A percentile compares a stretch with the other conserved stretches of the same genome.
phyloP scores from a whole-genome alignment of 2,797 vertebrate species.

The Labeo calbasu region DNA sequence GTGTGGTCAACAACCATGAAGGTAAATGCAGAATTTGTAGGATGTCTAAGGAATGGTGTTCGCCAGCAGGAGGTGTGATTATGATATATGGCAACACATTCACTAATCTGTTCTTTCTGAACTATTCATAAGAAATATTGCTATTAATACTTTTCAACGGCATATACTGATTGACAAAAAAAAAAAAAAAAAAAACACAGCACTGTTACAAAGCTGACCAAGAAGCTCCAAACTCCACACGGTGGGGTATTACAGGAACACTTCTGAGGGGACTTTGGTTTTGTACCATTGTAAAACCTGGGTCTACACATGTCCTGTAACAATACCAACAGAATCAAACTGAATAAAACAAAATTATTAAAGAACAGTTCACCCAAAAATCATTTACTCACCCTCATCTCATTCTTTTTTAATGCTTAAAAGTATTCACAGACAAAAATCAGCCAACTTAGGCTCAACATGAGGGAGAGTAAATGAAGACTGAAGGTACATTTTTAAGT shows the following conservation, averaged over 20 bases:
- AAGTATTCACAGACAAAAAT: background rate
- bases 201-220: constrained; percentile 71
- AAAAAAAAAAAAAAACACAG: constrained; percentile 58
- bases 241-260: constrained; percentile 72
- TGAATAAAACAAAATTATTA: constrained; percentile 58
- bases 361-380: constrained; percentile 57
- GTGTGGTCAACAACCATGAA: constrained; percentile 84
- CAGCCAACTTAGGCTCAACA: background rate
- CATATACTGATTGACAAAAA: constrained; percentile 79
- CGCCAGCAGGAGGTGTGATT: constrained; percentile 78
- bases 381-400: background rate
- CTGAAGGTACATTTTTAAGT: background rate
- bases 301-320: constrained; percentile 71
- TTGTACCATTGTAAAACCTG: constrained; percentile 86
- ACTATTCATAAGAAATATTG: constrained; percentile 89
- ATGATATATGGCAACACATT: constrained; percentile 79
- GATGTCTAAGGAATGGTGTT: constrained; percentile 75
- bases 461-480: background rate
- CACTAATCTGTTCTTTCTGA: constrained; percentile 80
- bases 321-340: constrained; percentile 63
- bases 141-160: constrained; percentile 91
- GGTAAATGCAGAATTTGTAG: constrained; percentile 76
- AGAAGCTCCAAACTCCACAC: constrained; percentile 77
- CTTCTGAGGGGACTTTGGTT: constrained; percentile 94
- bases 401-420: background rate